Conservation (phyloP, 2,888 invertebrate species). For the Campoplex nolae region DNA sequence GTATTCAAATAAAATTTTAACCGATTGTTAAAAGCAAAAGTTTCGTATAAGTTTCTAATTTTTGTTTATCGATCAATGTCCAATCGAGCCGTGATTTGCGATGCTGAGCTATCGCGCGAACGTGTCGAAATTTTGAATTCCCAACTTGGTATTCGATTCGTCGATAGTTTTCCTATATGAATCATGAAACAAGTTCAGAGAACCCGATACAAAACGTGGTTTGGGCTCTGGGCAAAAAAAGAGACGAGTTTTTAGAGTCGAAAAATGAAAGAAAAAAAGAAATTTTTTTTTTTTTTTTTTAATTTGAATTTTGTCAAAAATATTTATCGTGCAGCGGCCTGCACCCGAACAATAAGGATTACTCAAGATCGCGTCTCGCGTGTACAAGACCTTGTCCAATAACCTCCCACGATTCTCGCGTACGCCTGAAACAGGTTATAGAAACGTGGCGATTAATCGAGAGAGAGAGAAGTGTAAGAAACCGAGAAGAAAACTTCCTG, state of each 20-base stretch:
- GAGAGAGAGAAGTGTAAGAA: neutral
- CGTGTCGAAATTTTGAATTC: neutral
- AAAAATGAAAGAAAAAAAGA: neutral
- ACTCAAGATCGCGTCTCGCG: slow-evolving; percentile 19
- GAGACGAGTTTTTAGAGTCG: neutral
- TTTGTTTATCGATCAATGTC: neutral
- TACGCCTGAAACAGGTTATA: neutral
- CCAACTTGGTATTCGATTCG: neutral
- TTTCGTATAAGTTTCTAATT: neutral
- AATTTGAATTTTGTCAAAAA: neutral
- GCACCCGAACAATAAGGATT: slow-evolving; percentile 8
- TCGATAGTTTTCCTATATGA: neutral
- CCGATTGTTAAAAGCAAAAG: neutral
- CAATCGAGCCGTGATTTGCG: neutral
- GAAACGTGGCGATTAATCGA: slow-evolving; percentile 21
- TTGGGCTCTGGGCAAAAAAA: neutral
- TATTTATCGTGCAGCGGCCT: neutral
- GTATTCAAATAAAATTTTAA: neutral
- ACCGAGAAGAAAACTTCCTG: slow-evolving; percentile 31
- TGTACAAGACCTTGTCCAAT: slow-evolving; percentile 28
- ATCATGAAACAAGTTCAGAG: neutral
- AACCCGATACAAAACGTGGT: neutral
- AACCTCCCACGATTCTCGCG: slow-evolving; percentile 22
- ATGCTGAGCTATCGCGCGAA: neutral
- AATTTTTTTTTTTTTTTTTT: neutral